Evolutionary conservation across 2,113 vertebrate genomes (phyloP).

Genomic region (Podilymbus podiceps): DNA sequence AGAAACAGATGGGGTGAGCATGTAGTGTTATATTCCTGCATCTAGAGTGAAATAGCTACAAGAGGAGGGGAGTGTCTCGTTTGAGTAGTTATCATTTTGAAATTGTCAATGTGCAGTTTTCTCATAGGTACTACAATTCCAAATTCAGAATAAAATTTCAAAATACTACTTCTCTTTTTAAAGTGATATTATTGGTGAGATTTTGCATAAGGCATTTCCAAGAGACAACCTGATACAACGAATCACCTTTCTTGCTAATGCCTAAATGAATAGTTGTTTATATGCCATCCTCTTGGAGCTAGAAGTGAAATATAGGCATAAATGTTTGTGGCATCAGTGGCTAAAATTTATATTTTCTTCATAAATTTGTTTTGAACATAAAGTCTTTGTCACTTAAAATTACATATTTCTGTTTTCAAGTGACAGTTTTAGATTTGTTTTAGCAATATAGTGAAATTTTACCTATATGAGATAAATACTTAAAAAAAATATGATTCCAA

Average conservation of each 20-base stretch:
- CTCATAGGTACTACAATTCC: fast-evolving
- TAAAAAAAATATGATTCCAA: neutral
- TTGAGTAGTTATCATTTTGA: neutral
- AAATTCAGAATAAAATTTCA: neutral
- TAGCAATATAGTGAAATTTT: neutral
- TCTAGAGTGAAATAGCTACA: neutral
- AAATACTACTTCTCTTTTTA: neutral
- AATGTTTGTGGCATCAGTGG: neutral
- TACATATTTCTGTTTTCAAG: neutral
- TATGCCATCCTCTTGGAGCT: neutral
- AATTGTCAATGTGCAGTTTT: neutral
- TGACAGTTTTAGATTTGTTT: neutral
- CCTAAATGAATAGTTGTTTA: neutral
- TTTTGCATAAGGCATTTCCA: neutral
- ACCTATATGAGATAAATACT: neutral
- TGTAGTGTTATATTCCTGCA: neutral
- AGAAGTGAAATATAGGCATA: neutral
- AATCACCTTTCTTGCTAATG: neutral
- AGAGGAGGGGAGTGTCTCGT: neutral
- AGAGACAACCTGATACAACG: neutral
- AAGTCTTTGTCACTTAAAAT: neutral
- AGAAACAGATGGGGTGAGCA: neutral
- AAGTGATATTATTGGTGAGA: neutral
- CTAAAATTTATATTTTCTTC: neutral
- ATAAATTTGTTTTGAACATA: neutral